Percentiles rank a stretch among this genome's conserved stretches.
These are phyloP conservation scores for Syngnathus typhle DNA, from an alignment of 2,113 vertebrate species.

Conservation along the genomic window DNA sequence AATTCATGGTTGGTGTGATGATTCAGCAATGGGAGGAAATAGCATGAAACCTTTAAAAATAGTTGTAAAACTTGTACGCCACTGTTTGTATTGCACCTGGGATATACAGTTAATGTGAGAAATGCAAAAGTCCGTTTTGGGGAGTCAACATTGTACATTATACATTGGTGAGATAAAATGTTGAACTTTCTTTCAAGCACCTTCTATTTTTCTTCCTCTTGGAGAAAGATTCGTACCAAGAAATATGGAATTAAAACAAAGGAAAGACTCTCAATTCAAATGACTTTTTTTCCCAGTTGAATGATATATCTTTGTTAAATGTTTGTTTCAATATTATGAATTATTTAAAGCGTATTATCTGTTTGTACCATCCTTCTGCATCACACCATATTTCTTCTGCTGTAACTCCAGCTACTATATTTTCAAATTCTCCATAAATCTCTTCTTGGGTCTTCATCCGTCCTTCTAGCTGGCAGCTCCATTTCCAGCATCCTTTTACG, in stretches of 20 bases:
- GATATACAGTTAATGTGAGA: not conserved
- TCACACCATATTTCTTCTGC: not conserved
- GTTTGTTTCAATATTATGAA: no score
- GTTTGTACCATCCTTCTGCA: not conserved
- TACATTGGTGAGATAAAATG: conserved; percentile 42
- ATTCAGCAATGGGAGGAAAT: not conserved
- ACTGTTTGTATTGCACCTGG: conserved; percentile 5
- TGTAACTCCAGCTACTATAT: not conserved
- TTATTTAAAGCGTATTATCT: not conserved
- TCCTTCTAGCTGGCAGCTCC: conserved; percentile 9
- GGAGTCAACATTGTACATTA: conserved; percentile 4
- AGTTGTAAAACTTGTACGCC: not conserved
- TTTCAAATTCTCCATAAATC: not conserved
- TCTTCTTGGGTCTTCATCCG: not conserved
- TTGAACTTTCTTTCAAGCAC: conserved; percentile 55
- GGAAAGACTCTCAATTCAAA: conserved; percentile 32
- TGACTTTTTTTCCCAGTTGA: not conserved
- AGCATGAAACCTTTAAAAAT: not conserved
- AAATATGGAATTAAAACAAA: conserved; percentile 72
- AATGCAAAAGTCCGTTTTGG: not conserved
- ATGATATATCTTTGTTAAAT: not conserved
- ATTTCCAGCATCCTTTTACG: not conserved
- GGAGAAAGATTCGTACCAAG: conserved; percentile 63
- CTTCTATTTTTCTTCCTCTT: conserved; percentile 64
- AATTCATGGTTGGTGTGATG: conserved; percentile 2